phyloP scores from a whole-genome alignment of 2,888 invertebrate species.

The Drosophila mulleri region DNA sequence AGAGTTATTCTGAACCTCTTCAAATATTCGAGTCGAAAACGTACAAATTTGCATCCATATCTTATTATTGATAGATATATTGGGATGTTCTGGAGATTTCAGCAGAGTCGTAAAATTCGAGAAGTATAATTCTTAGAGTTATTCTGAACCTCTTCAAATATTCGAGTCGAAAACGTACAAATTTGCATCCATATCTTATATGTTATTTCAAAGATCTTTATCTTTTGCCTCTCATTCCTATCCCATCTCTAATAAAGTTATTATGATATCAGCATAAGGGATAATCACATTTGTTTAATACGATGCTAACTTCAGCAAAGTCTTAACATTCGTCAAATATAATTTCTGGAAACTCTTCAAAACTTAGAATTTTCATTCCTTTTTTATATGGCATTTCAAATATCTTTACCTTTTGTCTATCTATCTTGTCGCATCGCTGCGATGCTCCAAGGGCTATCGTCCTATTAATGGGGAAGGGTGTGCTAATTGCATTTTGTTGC shows the following conservation, averaged over 20 bases:
- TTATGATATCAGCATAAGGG: neutral
- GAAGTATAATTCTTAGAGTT: neutral
- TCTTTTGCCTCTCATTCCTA: neutral
- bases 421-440: neutral
- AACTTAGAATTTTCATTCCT: neutral
- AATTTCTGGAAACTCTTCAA: too few relatives aligned
- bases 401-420: neutral
- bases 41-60: neutral
- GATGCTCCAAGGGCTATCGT: neutral
- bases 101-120: too few relatives aligned
- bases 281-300: neutral
- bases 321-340: too few relatives aligned
- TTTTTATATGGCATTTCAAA: neutral
- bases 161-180: neutral
- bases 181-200: neutral
- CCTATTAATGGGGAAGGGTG: conserved; percentile 18
- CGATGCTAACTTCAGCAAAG: too few relatives aligned
- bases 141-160: neutral
- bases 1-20: neutral
- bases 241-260: neutral
- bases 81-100: too few relatives aligned
- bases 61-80: too few relatives aligned
- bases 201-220: neutral
- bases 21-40: neutral
- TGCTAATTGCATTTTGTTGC: conserved; percentile 34